Evolutionary conservation across 2,888 invertebrate genomes (phyloP).

Genomic region (Idaea straminata): DNA sequence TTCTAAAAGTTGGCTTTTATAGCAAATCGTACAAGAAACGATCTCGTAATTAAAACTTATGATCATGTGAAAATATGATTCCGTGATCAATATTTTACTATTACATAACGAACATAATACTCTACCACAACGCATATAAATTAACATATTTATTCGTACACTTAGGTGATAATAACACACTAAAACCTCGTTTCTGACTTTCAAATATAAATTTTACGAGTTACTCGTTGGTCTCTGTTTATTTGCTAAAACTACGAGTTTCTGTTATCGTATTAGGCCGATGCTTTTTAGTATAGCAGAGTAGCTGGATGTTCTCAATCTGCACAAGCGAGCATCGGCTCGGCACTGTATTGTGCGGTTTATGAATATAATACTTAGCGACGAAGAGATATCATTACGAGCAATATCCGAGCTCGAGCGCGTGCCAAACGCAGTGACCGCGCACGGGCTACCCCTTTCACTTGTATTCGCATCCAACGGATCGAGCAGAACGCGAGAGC

Average conservation of each 20-base stretch:
- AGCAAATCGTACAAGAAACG: slow-evolving; percentile 33
- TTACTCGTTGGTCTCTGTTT: background rate
- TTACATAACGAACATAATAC: background rate
- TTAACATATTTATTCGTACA: background rate
- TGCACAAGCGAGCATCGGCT: slow-evolving; percentile 30
- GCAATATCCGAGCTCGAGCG: slow-evolving; percentile 49
- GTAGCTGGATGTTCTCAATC: slow-evolving; percentile 18
- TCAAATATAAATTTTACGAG: background rate
- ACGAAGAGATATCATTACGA: slow-evolving; percentile 47
- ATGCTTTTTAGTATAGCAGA: background rate
- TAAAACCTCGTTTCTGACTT: background rate
- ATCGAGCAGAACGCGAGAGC: slow-evolving; percentile 68
- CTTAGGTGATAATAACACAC: slow-evolving; percentile 1
- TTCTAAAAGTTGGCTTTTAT: slow-evolving; percentile 46
- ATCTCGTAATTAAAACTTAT: slow-evolving; percentile 31
- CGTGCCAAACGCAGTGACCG: slow-evolving; percentile 60
- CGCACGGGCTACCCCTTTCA: slow-evolving; percentile 75
- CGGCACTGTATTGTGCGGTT: slow-evolving; percentile 34
- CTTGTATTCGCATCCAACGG: slow-evolving; percentile 71
- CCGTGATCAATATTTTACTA: slow-evolving; percentile 29
- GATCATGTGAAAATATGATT: slow-evolving; percentile 32
- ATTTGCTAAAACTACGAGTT: background rate
- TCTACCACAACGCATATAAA: background rate
- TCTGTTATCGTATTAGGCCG: background rate
- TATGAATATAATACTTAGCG: slow-evolving; percentile 24